Evolutionary conservation across 2,113 vertebrate genomes (phyloP), one percentile per base, ranked within the genome.

Genomic region (Monopterus albus): DNA sequence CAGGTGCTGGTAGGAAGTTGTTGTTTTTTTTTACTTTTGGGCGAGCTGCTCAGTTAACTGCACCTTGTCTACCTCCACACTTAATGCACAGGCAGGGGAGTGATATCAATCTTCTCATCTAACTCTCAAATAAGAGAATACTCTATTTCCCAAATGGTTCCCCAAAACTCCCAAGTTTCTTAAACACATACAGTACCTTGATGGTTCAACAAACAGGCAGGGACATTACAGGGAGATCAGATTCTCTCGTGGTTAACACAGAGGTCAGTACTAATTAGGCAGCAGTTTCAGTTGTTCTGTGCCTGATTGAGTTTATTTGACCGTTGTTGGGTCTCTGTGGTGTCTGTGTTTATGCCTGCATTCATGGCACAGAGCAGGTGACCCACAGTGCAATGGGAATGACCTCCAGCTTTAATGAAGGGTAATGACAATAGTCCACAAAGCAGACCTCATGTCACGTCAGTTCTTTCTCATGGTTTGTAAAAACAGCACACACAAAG

Each of bases 331-430:
- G 64, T 42, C 65, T 76, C 52, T 28, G 75, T 39, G n/a, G 25
- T 21, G 15, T 70, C 31, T 55, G 61, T 57, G 47, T 80, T 71
- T 36, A 60, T 61, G 26, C 69, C 58, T 29, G 25, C 31, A 61
- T 58, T 73, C 33, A 31, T 49, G 49, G 49, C 31, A 35, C 68
- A 11, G 47, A 62, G 55, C 56, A 23, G 23, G 69, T 53, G 72
- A 75, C 75, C 77, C 53, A 38, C 40, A 51, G 57, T 51, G 65
- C 59, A 63, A 36, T 68, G 56, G 66, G 70, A 74, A 56, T 51
- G 70, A 83, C 62, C 84, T 74, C 60, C 49, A 50, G 40, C 31
- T 43, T 66, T 73, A 83, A 84, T 76, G 69, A 85, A 85, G 71
- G 78, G 53, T 81, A 86, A 83, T 71, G 70, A 80, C 42, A 65